Base-by-base conservation (phyloP, 2,113 vertebrate genomes). In the Naja naja region DNA sequence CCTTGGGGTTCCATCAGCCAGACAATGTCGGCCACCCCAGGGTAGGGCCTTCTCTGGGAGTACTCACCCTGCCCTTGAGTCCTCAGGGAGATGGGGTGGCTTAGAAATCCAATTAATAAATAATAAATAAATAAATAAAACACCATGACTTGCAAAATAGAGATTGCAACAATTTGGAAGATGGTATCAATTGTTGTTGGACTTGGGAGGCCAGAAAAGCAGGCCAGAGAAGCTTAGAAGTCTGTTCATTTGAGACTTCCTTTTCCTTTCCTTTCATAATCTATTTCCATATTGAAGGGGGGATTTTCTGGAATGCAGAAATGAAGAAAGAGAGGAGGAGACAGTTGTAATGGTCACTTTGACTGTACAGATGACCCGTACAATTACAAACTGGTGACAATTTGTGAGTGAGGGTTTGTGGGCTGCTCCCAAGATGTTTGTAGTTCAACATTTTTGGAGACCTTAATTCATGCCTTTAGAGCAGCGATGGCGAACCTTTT, bases 221-320 rank as follows among this genome's bases (percentile, higher is more conserved):
- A 20, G n/a, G n/a, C 34, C 16, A n/a, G 30, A 14, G 60, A n/a
- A 69, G 30, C 60, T n/a, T 1, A 27, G 1, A n/a, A n/a, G 11
- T 69, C 30, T n/a, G 9, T 69, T 69, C 30, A 16, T 69, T 69
- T n/a, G 60, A n/a, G 30, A 30, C 30, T n/a, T 14, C 12, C 58
- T 5, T 14, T 69, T n/a, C 25, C 27, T 64, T 64, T 56, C 22
- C 56, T 58, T 58, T 58, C 56, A 30, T 89, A 92, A 94, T 94
- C 47, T 64, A 89, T 54, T 90, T 92, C 49, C 91, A 53, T 87
- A 93, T 52, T 91, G 30, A 90, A 94, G 92, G 91, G n/a, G 93
- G 43, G 58, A 88, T 94, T 96, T 94, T 53, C 45, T 94, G 60
- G 30, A 43, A 87, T 49, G 52, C 58, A 91, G 94, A 93, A 87